Conservation (phyloP, 2,888 invertebrate species). For the Conus canariensis region DNA sequence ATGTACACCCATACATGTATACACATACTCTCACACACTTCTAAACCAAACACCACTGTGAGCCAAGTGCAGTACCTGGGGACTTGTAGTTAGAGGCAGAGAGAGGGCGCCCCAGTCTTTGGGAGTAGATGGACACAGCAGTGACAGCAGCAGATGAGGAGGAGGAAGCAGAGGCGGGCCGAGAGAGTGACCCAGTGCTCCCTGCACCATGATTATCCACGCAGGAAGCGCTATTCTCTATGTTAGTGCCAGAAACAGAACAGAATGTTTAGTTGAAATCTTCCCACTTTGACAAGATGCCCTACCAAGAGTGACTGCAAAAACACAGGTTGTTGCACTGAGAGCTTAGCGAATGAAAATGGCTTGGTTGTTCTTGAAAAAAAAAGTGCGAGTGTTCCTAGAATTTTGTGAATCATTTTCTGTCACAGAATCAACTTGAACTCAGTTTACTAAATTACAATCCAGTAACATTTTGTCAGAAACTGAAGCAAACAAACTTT, state of each 20-base stretch:
- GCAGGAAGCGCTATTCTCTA: slow-evolving; percentile 38
- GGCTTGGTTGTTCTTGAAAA: too few species aligned
- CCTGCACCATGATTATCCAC: slow-evolving; percentile 40
- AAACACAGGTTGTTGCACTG: too few species aligned
- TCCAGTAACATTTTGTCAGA: too few species aligned
- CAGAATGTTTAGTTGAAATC: neutral
- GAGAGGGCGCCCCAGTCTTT: slow-evolving; percentile 68
- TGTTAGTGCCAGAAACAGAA: neutral
- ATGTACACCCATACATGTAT: neutral
- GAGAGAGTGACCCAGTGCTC: slow-evolving; percentile 20
- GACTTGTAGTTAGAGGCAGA: slow-evolving; percentile 60
- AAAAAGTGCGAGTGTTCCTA: too few species aligned
- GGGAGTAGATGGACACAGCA: slow-evolving; percentile 68
- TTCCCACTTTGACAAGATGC: too few species aligned
- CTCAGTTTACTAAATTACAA: too few species aligned
- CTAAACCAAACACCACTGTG: neutral
- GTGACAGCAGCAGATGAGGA: slow-evolving; percentile 50
- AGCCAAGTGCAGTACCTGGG: slow-evolving; percentile 59
- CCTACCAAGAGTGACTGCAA: too few species aligned
- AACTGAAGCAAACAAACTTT: too few species aligned
- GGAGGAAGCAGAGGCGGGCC: slow-evolving; percentile 51
- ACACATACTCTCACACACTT: neutral
- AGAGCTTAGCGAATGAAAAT: too few species aligned
- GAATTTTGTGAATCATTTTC: too few species aligned
- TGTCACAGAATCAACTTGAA: too few species aligned